Base-by-base conservation (phyloP, 2,797 vertebrate genomes). In the Vultur gryphus region DNA sequence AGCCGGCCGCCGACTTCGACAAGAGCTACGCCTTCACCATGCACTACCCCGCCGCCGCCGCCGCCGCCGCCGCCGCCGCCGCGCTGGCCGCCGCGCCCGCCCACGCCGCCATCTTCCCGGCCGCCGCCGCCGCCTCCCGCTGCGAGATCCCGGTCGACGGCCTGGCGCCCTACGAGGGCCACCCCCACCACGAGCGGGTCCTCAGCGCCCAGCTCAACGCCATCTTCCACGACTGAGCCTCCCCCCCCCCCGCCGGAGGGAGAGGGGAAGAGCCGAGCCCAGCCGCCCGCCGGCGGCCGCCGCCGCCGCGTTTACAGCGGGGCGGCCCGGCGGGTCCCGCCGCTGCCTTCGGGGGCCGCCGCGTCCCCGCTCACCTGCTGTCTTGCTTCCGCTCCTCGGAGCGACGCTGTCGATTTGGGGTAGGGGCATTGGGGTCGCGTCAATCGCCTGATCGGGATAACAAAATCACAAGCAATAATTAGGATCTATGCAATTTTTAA, bases 401-500 rank as follows among this genome's bases (percentile, higher is more conserved):
- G 97, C 97, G 94, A 96, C 97, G 96, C 95, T 94, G 96, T 95
- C 33, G 44, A 73, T 65, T 7, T 18, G 84, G 83, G 93, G 71
- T 46, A 29, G 93, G 76, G 93, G 93, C 93, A 33, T 6, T 23
- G 91, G 98, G 97, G 98, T 98, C 98, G 96, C 98, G 97, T 98
- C 98, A 97, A 98, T 98, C 93, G 97, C 98, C 97, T 97, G 97
- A 98, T 98, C 97, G 98, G 98, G 98, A 98, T 98, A 97, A 98
- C 98, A 98, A 96, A 98, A 98, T 98, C 98, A 98, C 98, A 97
- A 99, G 99, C 99, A 99, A 99, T 99, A 99, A 99, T 99, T 99
- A 99, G 99, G 98, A 99, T 98, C 99, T 99, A 99, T 99, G 99
- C 99, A 99, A 99, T 99, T 99, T 99, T 98, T 98, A 98, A 99